These are phyloP conservation scores for Phortica okadai DNA, from an alignment of 2,888 invertebrate genomes.

Conservation along the genomic window DNA sequence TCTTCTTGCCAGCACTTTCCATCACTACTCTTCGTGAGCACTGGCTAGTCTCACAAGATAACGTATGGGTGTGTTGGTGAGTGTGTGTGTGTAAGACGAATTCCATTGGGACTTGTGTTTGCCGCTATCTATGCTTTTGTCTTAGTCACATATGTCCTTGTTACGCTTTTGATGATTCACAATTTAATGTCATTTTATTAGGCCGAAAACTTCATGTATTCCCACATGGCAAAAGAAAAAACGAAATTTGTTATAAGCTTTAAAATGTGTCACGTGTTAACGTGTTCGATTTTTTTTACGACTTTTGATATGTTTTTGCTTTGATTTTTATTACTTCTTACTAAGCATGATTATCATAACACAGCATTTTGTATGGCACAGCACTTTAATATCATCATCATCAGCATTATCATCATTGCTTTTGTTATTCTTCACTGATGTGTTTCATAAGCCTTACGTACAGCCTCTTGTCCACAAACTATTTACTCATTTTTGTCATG, in stretches of 20 bases:
- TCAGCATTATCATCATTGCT: constrained; percentile 13
- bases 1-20: constrained; percentile 30
- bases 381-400: constrained; percentile 9
- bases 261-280: constrained; percentile 31
- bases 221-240: not conserved
- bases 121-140: constrained; percentile 16
- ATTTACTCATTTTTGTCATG: constrained; percentile 20
- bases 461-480: not conserved
- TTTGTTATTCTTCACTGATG: constrained; percentile 24
- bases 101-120: constrained; percentile 32
- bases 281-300: constrained; percentile 26
- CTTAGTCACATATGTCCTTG: constrained; percentile 4
- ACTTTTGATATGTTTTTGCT: not conserved
- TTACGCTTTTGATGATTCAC: constrained; percentile 37
- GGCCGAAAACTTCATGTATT: constrained; percentile 37
- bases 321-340: not conserved
- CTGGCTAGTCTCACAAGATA: not conserved
- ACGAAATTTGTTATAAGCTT: constrained; percentile 39
- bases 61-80: not conserved
- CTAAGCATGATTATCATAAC: no score
- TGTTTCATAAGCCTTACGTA: constrained; percentile 5
- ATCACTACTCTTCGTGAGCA: constrained; percentile 25
- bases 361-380: no score
- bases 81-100: not conserved
- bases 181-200: constrained; percentile 55